Evolutionary conservation across 2,113 vertebrate genomes (phyloP), one percentile per base, ranked within the genome.

Genomic region (Ciconia boyciana): DNA sequence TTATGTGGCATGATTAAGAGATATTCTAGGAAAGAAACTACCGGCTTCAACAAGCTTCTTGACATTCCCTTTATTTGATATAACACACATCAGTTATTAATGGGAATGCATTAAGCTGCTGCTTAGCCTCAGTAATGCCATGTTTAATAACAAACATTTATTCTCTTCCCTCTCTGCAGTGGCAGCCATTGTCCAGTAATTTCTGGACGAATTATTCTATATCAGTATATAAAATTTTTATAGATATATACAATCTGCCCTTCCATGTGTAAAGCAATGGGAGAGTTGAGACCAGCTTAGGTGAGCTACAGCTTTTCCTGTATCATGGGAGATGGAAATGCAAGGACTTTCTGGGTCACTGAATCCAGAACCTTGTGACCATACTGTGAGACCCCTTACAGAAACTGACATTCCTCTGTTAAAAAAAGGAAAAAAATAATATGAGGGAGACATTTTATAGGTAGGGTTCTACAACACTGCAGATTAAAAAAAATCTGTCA

Each of bases 1-100:
- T 96, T 87, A 92, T 29, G 49, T 88, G 78, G 51, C 32, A 49
- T 65, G 84, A 95, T 96, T 94, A 96, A 88, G 93, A 95, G 84
- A 87, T 66, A 85, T 28, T 78, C 79, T 74, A 88, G 80, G 75
- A 81, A 81, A 87, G 71, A 92, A 90, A 81, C 70, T 48, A 74
- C 43, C 15, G 10, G 49, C 36, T 86, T 90, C 16, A 25, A 84
- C 41, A 82, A 74, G 65, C 54, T 71, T 66, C 49, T 64, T 54
- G 81, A 78, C 16, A 75, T 91, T 85, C 28, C 68, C 74, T 87
- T 76, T 84, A 62, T 51, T 90, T 87, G 77, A 43, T 60, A 2
- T 34, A 89, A 71, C 76, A 82, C 31, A 14, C 70, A 25, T 48
- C 54, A n/a, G 54, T 74, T 83, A 57, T 52, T 85, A 93, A 83